Base-by-base conservation (phyloP, 2,888 invertebrate species). In the Stomorhina lunata region DNA sequence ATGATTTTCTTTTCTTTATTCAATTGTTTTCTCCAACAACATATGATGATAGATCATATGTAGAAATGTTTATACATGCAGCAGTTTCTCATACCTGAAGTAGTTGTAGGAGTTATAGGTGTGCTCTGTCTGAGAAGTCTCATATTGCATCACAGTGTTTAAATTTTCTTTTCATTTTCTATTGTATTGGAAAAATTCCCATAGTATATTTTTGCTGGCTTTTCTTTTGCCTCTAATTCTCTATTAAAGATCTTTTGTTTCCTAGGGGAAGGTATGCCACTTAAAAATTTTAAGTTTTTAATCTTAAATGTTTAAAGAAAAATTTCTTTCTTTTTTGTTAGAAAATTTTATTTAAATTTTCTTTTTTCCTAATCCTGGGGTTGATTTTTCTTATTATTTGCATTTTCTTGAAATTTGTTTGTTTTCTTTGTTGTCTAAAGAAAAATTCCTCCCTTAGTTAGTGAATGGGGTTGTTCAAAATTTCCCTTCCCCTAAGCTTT, bases 241-340 rank as follows among this genome's bases (percentile, higher is more conserved):
- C n/a, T n/a, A n/a, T n/a, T n/a, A n/a, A n/a, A n/a, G n/a, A n/a
- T n/a, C n/a, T n/a, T n/a, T n/a, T n/a, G n/a, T n/a, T n/a, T n/a
- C n/a, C n/a, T 4, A 32, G 25, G 57, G 20, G 66, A 76, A 68
- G 66, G 76, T 59, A 59, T 59, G 40, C 66, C 27, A 25, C 5
- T 10, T 3, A n/a, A 10, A 17, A 2, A 55, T 15, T 15, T 7
- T 43, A 43, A 4, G 4, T 4, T 37, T 17, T 17, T 0, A n/a
- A n/a, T n/a, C 9, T 17, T 43, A 7, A 7, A 17, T 7, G 17
- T 7, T 17, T 43, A 17, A 43, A 43, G 43, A 43, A 15, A 17
- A 43, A 43, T 17, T 43, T 43, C 17, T 7, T 43, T 43, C 7
- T 15, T 7, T 22, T 48, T 48, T 48, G 10, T 12, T 10, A 22